Conservation (phyloP, 1,140 invertebrate species). For the Tyrophagus putrescentiae region DNA sequence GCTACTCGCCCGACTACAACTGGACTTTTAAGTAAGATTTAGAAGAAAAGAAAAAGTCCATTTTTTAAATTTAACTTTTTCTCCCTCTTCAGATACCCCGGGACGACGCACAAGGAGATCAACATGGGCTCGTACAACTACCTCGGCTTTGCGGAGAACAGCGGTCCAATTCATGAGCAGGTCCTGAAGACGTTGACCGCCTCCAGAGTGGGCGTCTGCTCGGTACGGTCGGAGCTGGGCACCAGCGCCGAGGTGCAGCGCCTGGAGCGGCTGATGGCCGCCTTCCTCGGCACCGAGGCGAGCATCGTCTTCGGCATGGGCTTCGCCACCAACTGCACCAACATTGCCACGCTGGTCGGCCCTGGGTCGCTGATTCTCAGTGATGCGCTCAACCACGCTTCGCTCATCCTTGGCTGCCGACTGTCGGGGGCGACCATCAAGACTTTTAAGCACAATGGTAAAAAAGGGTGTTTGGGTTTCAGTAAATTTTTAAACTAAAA, state of each 20-base stretch:
- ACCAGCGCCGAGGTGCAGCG: constrained; percentile 53
- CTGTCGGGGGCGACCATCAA: constrained; percentile 68
- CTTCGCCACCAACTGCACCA: constrained; percentile 91
- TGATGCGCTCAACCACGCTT: constrained; percentile 94
- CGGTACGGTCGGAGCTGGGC: constrained; percentile 46
- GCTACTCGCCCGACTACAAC: constrained; percentile 64
- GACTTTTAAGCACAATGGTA: constrained; percentile 67
- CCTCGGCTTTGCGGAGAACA: constrained; percentile 64
- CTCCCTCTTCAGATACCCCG: not conserved
- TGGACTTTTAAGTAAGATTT: constrained; percentile 61
- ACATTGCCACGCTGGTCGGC: constrained; percentile 66
- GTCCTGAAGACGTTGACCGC: constrained; percentile 45
- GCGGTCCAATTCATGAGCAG: constrained; percentile 53
- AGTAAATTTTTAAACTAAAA: too few relatives aligned
- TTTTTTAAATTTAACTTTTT: not conserved
- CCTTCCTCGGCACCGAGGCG: constrained; percentile 82
- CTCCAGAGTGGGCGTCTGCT: constrained; percentile 55
- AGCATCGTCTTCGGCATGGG: constrained; percentile 96
- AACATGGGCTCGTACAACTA: constrained; percentile 89
- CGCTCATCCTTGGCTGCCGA: constrained; percentile 78
- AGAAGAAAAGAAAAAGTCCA: not conserved
- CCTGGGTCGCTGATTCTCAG: constrained; percentile 76
- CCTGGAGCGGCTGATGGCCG: constrained; percentile 65
- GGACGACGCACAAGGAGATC: constrained; percentile 12
- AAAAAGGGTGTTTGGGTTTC: not conserved